Evolutionary conservation across 2,797 vertebrate species (phyloP).

Genomic region (Malurus splendens): DNA sequence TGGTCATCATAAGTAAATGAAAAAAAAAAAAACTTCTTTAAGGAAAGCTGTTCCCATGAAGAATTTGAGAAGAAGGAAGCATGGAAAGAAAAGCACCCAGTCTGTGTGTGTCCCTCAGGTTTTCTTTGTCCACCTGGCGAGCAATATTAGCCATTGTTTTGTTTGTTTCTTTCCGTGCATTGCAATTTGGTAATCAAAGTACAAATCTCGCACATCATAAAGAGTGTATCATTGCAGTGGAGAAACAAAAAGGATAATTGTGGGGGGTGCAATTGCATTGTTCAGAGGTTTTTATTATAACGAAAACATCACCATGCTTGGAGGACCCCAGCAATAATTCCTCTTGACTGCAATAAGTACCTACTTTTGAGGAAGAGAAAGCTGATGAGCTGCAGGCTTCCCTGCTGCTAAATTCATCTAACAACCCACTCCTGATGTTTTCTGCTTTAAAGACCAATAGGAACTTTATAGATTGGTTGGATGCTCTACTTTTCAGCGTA

Average conservation of each 20-base stretch:
- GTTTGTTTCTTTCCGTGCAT: background rate
- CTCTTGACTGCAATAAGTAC: conserved; percentile 73
- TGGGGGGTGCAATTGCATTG: conserved; percentile 31
- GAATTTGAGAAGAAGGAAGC: background rate
- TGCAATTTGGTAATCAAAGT: background rate
- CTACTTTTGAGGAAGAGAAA: conserved; percentile 70
- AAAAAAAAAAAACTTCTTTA: background rate
- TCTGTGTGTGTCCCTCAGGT: background rate
- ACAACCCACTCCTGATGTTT: conserved; percentile 67
- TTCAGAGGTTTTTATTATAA: conserved; percentile 52
- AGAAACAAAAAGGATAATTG: conserved; percentile 42
- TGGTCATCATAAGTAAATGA: background rate
- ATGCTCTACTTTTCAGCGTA: conserved; percentile 50
- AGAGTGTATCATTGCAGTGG: background rate
- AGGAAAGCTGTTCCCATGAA: background rate
- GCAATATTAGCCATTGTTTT: background rate
- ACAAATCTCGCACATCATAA: background rate
- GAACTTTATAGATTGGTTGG: conserved; percentile 61
- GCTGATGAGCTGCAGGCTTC: conserved; percentile 73
- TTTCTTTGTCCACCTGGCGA: background rate
- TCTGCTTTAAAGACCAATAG: conserved; percentile 68
- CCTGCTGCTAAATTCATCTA: conserved; percentile 77
- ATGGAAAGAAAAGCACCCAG: background rate
- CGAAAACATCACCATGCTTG: conserved; percentile 50
- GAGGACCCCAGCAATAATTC: conserved; percentile 68